phyloP scores from a whole-genome alignment of 2,797 vertebrate genomes.

The Sciaenops ocellatus region DNA sequence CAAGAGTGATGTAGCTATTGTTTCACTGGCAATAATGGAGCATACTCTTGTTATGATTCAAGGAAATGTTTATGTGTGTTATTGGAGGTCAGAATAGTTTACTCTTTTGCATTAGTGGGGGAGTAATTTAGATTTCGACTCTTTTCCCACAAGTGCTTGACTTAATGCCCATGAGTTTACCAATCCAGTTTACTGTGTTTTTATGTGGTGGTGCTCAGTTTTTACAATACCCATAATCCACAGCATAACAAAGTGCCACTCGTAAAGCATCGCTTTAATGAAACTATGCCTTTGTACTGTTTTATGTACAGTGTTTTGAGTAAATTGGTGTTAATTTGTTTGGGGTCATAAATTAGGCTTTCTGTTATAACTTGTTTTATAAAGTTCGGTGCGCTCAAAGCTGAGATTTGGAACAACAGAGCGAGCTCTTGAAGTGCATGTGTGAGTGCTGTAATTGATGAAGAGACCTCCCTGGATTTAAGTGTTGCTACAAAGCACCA shows the following conservation, averaged over 20 bases:
- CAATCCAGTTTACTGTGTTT: slow-evolving; percentile 63
- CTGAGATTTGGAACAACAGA: slow-evolving; percentile 43
- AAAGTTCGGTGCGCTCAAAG: slow-evolving; percentile 47
- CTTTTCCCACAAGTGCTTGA: slow-evolving; percentile 60
- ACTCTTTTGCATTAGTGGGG: slow-evolving; percentile 31
- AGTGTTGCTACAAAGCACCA: slow-evolving; percentile 69
- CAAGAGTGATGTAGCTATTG: slow-evolving; percentile 28
- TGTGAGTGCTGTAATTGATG: slow-evolving; percentile 57
- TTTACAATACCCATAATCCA: slow-evolving; percentile 76
- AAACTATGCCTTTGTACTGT: slow-evolving; percentile 60
- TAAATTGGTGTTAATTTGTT: slow-evolving; percentile 74
- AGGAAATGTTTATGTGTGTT: slow-evolving; percentile 39
- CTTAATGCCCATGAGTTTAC: slow-evolving; percentile 59
- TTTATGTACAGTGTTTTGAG: slow-evolving; percentile 64
- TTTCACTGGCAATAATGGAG: slow-evolving; percentile 29
- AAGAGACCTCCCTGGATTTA: slow-evolving; percentile 74
- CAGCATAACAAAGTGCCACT: slow-evolving; percentile 65
- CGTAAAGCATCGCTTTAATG: slow-evolving; percentile 69
- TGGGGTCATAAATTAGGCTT: slow-evolving; percentile 61
- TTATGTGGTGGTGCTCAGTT: slow-evolving; percentile 68
- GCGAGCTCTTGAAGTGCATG: slow-evolving; percentile 36
- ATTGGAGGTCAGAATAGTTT: slow-evolving; percentile 28
- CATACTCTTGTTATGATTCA: slow-evolving; percentile 36
- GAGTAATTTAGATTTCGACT: slow-evolving; percentile 53
- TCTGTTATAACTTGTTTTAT: slow-evolving; percentile 58